These are phyloP conservation scores for Macrosoma leucophasiata DNA, from an alignment of 2,888 invertebrate genomes.

Conservation along the genomic window DNA sequence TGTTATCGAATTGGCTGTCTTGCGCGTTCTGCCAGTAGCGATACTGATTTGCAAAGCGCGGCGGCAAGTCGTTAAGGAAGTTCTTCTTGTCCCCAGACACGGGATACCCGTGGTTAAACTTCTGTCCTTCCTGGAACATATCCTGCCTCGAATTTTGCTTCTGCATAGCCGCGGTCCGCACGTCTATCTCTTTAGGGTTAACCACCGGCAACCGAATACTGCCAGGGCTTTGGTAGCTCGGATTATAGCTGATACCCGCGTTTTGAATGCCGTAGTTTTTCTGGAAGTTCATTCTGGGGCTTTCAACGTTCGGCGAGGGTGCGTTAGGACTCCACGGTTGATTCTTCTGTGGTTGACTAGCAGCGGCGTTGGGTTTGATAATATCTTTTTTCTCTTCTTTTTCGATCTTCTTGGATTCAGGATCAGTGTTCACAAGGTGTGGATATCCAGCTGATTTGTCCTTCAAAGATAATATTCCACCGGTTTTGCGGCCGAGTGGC, in stretches of 20 bases:
- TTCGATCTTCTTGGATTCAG: conserved; percentile 51
- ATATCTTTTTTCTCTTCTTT: conserved; percentile 56
- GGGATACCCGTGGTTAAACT: conserved; percentile 55
- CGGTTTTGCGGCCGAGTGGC: conserved; percentile 63
- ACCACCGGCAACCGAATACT: conserved; percentile 62
- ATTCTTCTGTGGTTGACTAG: conserved; percentile 36
- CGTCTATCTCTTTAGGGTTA: conserved; percentile 71
- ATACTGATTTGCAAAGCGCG: conserved; percentile 66
- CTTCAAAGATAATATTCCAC: conserved; percentile 69
- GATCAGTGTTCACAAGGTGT: conserved; percentile 61
- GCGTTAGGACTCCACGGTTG: conserved; percentile 38
- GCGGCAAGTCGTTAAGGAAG: conserved; percentile 62
- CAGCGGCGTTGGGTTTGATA: conserved; percentile 32
- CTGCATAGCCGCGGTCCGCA: conserved; percentile 64
- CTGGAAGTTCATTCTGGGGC: conserved; percentile 44
- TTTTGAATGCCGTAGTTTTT: conserved; percentile 56
- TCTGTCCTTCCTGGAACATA: conserved; percentile 51
- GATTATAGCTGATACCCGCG: conserved; percentile 45
- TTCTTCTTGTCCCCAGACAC: conserved; percentile 63
- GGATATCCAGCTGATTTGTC: conserved; percentile 72
- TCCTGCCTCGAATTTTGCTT: conserved; percentile 62
- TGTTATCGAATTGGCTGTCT: conserved; percentile 56
- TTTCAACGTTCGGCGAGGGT: conserved; percentile 32
- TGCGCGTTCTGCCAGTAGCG: conserved; percentile 60
- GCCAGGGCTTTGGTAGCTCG: conserved; percentile 39